Evolutionary conservation across 2,113 vertebrate genomes (phyloP).

Genomic region (Synchiropus splendidus): DNA sequence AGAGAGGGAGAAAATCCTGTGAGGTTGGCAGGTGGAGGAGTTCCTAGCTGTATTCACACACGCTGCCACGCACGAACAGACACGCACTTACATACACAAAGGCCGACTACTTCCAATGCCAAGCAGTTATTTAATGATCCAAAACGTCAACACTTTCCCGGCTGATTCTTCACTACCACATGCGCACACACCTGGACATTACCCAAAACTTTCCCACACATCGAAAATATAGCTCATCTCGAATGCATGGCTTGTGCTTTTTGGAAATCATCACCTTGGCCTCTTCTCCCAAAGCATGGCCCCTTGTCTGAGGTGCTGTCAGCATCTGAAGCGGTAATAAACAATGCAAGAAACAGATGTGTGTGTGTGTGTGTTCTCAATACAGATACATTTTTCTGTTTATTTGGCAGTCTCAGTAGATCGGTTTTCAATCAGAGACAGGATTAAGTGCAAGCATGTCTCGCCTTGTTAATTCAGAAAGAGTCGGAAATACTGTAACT

Average conservation of each 20-base stretch:
- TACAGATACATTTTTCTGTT: no score
- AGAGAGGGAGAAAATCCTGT: slow-evolving; percentile 27
- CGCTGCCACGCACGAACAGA: slow-evolving; percentile 30
- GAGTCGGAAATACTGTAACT: no score
- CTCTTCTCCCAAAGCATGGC: slow-evolving; percentile 13
- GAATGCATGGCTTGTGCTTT: slow-evolving; percentile 5
- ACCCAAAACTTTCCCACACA: neutral
- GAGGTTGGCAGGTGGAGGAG: slow-evolving; percentile 49
- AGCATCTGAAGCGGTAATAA: slow-evolving; percentile 43
- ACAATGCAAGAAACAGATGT: slow-evolving; percentile 1
- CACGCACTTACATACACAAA: slow-evolving; percentile 9
- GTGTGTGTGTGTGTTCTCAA: no score
- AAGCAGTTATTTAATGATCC: slow-evolving; percentile 16
- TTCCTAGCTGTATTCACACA: slow-evolving; percentile 21
- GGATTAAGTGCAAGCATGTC: no score
- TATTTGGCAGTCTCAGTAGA: no score
- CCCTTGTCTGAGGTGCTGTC: slow-evolving; percentile 43
- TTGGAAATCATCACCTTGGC: slow-evolving; percentile 33
- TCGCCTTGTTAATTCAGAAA: no score
- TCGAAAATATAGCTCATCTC: slow-evolving; percentile 4
- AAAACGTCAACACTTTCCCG: slow-evolving; percentile 20
- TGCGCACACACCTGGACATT: neutral
- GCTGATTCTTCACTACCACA: neutral
- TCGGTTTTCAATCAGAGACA: no score
- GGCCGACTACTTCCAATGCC: slow-evolving; percentile 20